Conservation (phyloP, 2,888 invertebrate species). For the Zeuzera pyrina region DNA sequence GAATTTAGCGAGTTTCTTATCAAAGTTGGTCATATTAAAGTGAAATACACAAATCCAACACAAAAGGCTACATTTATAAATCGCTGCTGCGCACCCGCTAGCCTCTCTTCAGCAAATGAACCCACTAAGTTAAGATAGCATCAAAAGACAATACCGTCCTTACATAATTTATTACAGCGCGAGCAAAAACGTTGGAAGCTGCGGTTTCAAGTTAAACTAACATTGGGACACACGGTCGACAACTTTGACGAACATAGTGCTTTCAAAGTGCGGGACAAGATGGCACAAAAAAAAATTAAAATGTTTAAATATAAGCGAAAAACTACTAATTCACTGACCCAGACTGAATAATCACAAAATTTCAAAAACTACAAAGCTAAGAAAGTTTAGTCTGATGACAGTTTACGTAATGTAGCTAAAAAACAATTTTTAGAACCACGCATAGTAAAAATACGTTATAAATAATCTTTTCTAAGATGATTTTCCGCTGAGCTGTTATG, state of each 20-base stretch:
- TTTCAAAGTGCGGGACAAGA: neutral
- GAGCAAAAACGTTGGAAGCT: slow-evolving; percentile 42
- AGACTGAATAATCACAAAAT: no score
- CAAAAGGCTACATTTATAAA: slow-evolving; percentile 33
- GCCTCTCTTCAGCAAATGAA: slow-evolving; percentile 29
- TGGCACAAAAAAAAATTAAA: neutral
- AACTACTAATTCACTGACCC: no score
- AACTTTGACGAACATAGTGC: neutral
- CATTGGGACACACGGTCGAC: slow-evolving; percentile 2
- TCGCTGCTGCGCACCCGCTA: slow-evolving; percentile 27
- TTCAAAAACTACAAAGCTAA: no score
- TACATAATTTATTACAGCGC: slow-evolving; percentile 58
- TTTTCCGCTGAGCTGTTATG: no score
- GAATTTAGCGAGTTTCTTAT: no score
- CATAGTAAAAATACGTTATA: no score
- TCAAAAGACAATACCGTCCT: slow-evolving; percentile 55
- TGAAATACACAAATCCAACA: slow-evolving; percentile 1
- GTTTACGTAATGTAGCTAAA: no score
- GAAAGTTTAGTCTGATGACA: no score
- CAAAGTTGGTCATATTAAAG: no score
- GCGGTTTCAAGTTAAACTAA: slow-evolving; percentile 17
- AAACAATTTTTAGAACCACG: no score
- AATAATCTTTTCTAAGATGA: no score
- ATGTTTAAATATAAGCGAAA: no score
- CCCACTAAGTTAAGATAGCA: slow-evolving; percentile 48